Conservation (phyloP, 92 coral and sea anemone genomes). For the Heliopora coerulea region DNA sequence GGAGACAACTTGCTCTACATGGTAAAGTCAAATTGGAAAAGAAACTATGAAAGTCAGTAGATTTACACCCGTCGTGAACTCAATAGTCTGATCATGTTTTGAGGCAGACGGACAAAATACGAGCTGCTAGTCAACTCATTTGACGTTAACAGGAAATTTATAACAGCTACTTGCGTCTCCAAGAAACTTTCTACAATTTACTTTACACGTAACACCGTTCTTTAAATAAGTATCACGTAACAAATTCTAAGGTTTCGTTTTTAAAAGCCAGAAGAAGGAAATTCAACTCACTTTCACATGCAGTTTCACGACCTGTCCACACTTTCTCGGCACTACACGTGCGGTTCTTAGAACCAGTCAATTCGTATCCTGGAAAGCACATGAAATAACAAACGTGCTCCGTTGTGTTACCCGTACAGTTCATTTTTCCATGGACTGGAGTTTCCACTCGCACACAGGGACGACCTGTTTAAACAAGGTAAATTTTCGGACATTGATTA, state of each 20-base stretch:
- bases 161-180: too few relatives aligned
- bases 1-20: too few relatives aligned
- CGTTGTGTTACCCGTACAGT: conserved; percentile 66
- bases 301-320: conserved; percentile 64
- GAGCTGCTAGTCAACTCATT: background rate
- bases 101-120: background rate
- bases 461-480: conserved; percentile 41
- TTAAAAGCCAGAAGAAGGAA: background rate
- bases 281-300: conserved; percentile 52
- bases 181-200: too few relatives aligned
- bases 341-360: conserved; percentile 58
- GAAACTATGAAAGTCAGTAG: too few relatives aligned
- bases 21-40: too few relatives aligned
- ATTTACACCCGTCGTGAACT: too few relatives aligned
- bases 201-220: too few relatives aligned
- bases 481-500: background rate
- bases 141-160: too few relatives aligned
- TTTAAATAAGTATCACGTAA: too few relatives aligned
- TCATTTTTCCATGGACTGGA: conserved; percentile 60
- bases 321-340: conserved; percentile 48
- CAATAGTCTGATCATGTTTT: too few relatives aligned
- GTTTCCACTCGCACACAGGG: conserved; percentile 50
- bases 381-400: conserved; percentile 59
- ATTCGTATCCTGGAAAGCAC: conserved; percentile 68
- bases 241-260: too few relatives aligned